Conservation (phyloP, 1,140 invertebrate species). For the Ceratosolen solmsi region DNA sequence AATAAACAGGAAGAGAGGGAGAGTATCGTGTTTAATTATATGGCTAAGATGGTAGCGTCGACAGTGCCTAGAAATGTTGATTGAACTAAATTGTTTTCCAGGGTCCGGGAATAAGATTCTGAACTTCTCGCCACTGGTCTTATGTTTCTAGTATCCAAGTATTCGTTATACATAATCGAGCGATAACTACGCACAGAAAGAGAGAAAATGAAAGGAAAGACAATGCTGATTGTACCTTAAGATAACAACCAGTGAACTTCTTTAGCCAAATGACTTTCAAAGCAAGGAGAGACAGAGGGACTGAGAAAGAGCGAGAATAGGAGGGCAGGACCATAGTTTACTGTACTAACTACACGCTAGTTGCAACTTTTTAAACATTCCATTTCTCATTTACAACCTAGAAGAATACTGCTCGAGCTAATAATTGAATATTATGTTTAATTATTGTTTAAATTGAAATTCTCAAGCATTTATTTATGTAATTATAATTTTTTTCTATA, state of each 20-base stretch:
- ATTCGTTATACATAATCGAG: constrained; percentile 28
- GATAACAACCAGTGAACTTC: constrained; percentile 58
- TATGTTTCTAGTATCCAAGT: not conserved
- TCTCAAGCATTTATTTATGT: constrained; percentile 27
- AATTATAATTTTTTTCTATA: not conserved
- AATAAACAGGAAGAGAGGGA: constrained; percentile 56
- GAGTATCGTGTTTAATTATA: constrained; percentile 71
- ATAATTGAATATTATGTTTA: constrained; percentile 41
- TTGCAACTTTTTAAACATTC: constrained; percentile 49
- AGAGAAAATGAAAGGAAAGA: constrained; percentile 55
- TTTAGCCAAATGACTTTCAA: constrained; percentile 43
- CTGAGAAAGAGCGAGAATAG: constrained; percentile 13
- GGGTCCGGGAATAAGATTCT: constrained; percentile 58
- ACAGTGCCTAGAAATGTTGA: constrained; percentile 71
- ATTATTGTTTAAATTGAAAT: constrained; percentile 21
- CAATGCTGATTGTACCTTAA: constrained; percentile 69
- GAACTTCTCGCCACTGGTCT: constrained; percentile 23
- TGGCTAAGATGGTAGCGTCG: constrained; percentile 68
- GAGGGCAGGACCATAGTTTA: constrained; percentile 2
- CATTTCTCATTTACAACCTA: constrained; percentile 44
- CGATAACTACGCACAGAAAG: constrained; percentile 49
- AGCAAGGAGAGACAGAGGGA: not conserved
- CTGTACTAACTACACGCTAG: constrained; percentile 29
- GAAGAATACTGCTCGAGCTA: not conserved
- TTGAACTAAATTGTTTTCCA: constrained; percentile 75